Evolutionary conservation across 2,113 vertebrate genomes (phyloP).

Genomic region (Motacilla alba): DNA sequence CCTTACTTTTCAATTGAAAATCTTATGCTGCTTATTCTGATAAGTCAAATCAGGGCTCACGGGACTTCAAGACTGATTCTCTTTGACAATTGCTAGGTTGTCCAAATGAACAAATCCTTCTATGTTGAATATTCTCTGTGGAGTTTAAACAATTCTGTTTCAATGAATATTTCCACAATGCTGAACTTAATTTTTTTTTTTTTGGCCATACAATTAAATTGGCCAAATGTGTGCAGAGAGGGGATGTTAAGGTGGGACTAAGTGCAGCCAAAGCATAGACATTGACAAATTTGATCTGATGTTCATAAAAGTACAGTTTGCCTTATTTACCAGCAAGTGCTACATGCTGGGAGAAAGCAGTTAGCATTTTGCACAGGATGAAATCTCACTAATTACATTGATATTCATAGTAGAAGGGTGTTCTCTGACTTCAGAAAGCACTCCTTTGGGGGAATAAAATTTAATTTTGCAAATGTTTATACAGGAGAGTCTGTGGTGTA

Average conservation of each 20-base stretch:
- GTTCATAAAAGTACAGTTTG: neutral
- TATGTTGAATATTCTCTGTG: neutral
- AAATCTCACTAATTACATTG: slow-evolving; percentile 1
- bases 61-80: slow-evolving; percentile 2
- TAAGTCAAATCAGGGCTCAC: slow-evolving; percentile 10
- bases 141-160: neutral
- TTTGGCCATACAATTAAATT: neutral
- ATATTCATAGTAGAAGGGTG: neutral
- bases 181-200: neutral
- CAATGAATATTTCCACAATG: neutral
- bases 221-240: neutral
- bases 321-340: neutral
- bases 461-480: neutral
- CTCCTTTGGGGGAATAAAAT: neutral
- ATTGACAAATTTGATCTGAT: neutral
- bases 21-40: neutral
- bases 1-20: neutral
- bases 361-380: neutral
- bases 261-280: neutral
- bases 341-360: neutral
- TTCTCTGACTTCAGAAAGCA: neutral
- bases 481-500: neutral
- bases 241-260: neutral
- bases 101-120: neutral
- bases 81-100: neutral